Conservation (phyloP, 2,888 invertebrate species). For the Chaitophorus viminalis region DNA sequence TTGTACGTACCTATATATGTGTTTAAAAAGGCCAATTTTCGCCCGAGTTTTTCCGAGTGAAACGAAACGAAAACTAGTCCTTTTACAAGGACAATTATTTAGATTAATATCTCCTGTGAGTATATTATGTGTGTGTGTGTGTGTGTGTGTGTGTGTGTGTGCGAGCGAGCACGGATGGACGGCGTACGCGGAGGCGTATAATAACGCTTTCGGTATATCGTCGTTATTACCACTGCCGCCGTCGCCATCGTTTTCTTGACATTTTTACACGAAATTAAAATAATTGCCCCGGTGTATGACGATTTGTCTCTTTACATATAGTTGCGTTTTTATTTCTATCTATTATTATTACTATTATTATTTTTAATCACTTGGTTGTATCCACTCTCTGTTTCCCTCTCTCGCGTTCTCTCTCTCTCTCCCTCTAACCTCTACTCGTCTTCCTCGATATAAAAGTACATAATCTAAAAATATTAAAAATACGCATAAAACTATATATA, state of each 20-base stretch:
- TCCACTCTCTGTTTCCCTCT: too few relatives aligned
- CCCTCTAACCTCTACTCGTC: too few relatives aligned
- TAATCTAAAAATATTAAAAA: too few relatives aligned
- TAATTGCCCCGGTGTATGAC: conserved; percentile 30
- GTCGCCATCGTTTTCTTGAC: conserved; percentile 38
- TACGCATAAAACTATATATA: too few relatives aligned
- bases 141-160: not conserved
- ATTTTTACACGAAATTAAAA: conserved; percentile 59
- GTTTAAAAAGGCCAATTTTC: conserved; percentile 33
- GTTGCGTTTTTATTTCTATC: not conserved
- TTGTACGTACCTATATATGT: not conserved
- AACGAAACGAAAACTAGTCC: conserved; percentile 61
- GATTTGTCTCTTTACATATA: not conserved
- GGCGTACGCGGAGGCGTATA: conserved; percentile 29
- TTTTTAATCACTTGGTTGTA: not conserved
- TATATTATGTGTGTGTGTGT: not conserved
- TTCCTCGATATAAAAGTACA: too few relatives aligned
- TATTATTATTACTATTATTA: not conserved
- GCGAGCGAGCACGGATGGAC: not conserved
- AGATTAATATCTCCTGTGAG: conserved; percentile 53
- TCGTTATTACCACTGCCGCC: not conserved
- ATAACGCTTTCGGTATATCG: conserved; percentile 26
- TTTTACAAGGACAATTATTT: conserved; percentile 60
- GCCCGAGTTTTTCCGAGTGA: conserved; percentile 60
- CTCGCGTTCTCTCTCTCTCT: too few relatives aligned